Base-by-base conservation (phyloP, 2,797 vertebrate species). In the Furcifer pardalis region DNA sequence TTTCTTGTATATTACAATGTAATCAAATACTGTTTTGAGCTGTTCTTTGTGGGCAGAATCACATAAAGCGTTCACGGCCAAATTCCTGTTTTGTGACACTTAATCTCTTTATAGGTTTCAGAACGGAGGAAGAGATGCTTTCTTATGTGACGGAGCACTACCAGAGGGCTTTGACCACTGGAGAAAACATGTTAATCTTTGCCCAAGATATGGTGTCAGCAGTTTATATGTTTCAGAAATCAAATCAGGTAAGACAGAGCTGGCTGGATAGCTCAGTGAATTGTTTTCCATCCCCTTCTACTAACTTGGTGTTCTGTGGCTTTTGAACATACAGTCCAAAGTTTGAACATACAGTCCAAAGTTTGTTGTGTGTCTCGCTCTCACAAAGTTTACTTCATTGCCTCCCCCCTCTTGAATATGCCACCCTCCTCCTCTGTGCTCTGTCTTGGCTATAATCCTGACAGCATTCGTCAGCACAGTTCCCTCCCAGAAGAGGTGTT, bases 111-210 rank as follows among this genome's bases (percentile, higher is more conserved):
- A 42, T 92, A 99, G 98, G 94, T 90, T 97, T 98, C 90, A 96
- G 93, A 86, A 97, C 94, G n/a, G 97, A 98, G 90, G 96, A 95
- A 42, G 97, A 98, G 66, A 94, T 99, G 86, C 90, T 97, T 56
- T 96, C 95, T 56, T 94, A 97, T 82, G 91, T 99, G 88, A 94
- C 69, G 81, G 89, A 95, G 59, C 94, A 88, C 69, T 99, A 99
- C 90, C 96, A 97, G 80, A 97, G 96, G 84, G 92, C 94, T 32
- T 74, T 97, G 77, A 87, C 91, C 21, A 90, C 96, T 19, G 96
- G 90, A 89, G 94, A 95, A 62, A 65, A 84, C 30, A 73, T 91
- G n/a, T 91, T 94, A 49, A 83, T 79, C 0, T 95, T 90, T 84
- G 96, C 96, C 82, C 96, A 93, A 84, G 96, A 95, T 87, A 92